These are phyloP conservation scores for Pogona vitticeps DNA, from an alignment of 2,113 vertebrate species.

Conservation along the genomic window DNA sequence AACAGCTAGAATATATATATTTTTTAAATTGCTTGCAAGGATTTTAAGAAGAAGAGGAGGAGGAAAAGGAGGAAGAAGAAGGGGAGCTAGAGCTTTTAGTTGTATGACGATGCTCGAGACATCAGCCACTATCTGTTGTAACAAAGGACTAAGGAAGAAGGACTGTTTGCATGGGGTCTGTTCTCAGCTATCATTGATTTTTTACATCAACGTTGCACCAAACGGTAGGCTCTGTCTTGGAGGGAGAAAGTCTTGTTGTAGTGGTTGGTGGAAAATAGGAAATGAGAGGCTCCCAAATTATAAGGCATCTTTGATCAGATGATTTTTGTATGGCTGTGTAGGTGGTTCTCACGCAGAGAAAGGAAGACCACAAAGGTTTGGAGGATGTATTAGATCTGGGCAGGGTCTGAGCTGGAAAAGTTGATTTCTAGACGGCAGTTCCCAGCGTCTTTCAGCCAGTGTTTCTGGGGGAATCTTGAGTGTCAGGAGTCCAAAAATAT, in stretches of 20 bases:
- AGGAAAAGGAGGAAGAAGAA: too few relatives aligned
- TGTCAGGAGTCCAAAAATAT: too few relatives aligned
- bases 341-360: background rate
- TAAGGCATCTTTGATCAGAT: background rate
- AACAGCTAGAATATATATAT: too few relatives aligned
- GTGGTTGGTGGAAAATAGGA: background rate
- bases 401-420: background rate
- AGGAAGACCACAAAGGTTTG: background rate
- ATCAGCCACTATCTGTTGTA: too few relatives aligned
- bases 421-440: too few relatives aligned
- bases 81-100: background rate
- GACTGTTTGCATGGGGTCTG: background rate
- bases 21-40: too few relatives aligned
- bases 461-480: too few relatives aligned
- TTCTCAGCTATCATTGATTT: background rate
- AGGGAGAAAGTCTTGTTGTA: background rate
- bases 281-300: background rate
- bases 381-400: background rate
- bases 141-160: background rate
- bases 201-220: background rate
- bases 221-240: background rate
- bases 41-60: background rate
- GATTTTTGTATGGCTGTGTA: background rate
- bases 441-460: too few relatives aligned
- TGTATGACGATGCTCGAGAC: background rate